Percentiles rank a stretch among this genome's conserved stretches.
These are phyloP conservation scores for Melanargia galathea DNA, from an alignment of 2,888 invertebrate genomes.

Conservation along the genomic window DNA sequence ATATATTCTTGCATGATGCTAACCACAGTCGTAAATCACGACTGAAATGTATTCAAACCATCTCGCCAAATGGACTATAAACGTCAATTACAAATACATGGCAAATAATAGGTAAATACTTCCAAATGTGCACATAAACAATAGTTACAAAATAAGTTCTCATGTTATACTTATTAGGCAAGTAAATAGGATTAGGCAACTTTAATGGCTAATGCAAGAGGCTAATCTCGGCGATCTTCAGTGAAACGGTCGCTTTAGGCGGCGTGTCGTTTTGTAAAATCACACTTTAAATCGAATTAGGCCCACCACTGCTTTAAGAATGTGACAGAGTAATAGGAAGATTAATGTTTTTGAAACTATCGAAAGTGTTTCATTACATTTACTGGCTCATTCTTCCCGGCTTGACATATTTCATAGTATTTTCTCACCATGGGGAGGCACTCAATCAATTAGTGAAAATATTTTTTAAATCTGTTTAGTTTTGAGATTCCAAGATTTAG, in stretches of 20 bases:
- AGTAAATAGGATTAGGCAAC: constrained; percentile 31
- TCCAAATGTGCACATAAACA: constrained; percentile 36
- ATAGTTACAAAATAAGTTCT: constrained; percentile 45
- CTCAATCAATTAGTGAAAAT: too few relatives aligned
- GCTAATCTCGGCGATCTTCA: constrained; percentile 39
- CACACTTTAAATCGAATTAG: constrained; percentile 26
- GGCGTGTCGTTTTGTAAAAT: constrained; percentile 34
- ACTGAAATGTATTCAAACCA: constrained; percentile 23
- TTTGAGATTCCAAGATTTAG: too few relatives aligned
- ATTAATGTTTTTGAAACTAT: constrained; percentile 12
- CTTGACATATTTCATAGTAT: too few relatives aligned
- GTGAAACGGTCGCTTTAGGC: constrained; percentile 40
- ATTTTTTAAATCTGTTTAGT: too few relatives aligned
- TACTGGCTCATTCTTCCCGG: too few relatives aligned
- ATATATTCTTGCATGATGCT: constrained; percentile 10
- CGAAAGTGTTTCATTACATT: not conserved
- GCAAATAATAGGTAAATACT: constrained; percentile 16
- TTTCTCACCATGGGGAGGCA: too few relatives aligned
- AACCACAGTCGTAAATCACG: constrained; percentile 5
- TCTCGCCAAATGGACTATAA: constrained; percentile 26
- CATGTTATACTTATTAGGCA: constrained; percentile 42
- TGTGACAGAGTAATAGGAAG: constrained; percentile 6
- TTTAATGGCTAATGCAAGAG: constrained; percentile 35
- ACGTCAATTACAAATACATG: constrained; percentile 27
- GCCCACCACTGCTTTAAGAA: constrained; percentile 5